Conservation (phyloP, 2,888 invertebrate species). For the Andrena bicolor region DNA sequence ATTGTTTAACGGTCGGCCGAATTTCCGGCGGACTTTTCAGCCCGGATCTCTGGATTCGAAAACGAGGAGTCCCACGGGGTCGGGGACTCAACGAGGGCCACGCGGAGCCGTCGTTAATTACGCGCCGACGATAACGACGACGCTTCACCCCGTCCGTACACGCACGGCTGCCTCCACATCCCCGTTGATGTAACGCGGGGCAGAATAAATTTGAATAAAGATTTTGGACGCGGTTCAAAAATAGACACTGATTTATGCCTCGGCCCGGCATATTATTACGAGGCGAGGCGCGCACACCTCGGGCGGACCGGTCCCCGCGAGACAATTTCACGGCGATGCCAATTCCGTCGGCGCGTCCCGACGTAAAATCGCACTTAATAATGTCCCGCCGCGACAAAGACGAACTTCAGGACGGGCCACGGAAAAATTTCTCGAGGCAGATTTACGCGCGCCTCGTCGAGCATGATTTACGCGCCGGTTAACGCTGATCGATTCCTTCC, state of each 20-base stretch:
- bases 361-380: conserved; percentile 63
- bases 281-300: conserved; percentile 23
- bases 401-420: conserved; percentile 51
- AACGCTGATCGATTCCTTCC: conserved; percentile 46
- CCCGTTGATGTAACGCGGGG: conserved; percentile 64
- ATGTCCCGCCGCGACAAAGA: conserved; percentile 57
- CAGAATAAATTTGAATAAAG: conserved; percentile 72
- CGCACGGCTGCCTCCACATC: conserved; percentile 35
- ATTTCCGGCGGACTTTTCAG: conserved; percentile 16
- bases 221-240: conserved; percentile 70
- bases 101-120: conserved; percentile 56
- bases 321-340: conserved; percentile 69
- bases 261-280: conserved; percentile 67
- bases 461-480: conserved; percentile 60
- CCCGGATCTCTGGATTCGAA: conserved; percentile 7
- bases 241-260: conserved; percentile 71
- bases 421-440: conserved; percentile 60
- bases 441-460: conserved; percentile 53
- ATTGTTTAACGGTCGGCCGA: neutral
- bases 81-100: neutral
- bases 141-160: conserved; percentile 26
- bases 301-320: conserved; percentile 36
- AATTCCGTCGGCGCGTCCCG: conserved; percentile 58
- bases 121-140: conserved; percentile 48
- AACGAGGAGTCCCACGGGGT: conserved; percentile 24